Evolutionary conservation across 2,888 invertebrate species (phyloP), one percentile per base, ranked within the genome.

Genomic region (Argynnis bischoffii): DNA sequence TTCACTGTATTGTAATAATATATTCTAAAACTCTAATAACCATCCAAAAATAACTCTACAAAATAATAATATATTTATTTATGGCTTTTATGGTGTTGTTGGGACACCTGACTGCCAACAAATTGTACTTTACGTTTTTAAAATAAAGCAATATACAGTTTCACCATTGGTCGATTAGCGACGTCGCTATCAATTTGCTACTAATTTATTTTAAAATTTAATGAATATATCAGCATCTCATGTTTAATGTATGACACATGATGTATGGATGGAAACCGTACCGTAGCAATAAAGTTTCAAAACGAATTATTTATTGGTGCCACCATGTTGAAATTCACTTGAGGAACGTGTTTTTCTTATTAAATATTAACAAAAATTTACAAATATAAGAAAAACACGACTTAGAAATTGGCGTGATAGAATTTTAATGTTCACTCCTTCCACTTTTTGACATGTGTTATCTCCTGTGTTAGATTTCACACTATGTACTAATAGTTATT

Each of bases 141-240:
- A 41, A 11, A 41, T 41, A 41, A 41, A 41, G 3, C 4, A 26
- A 26, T 41, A 41, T 41, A 51, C 50, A 53, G 51, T 21, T 41
- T 41, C 18, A 18, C 18, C 18, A 21, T 61, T 61, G 51, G 54
- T 63, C 53, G 54, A 51, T 54, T 41, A 47, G 59, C n/a, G 64
- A 51, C 31, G 48, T 60, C 63, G 66, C 66, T 57, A 69, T 71
- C 71, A 67, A 71, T 69, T 71, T 64, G 53, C 64, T 50, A 31
- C 57, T 57, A 63, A 57, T 69, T 69, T 61, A 64, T 66, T 66
- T 61, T 55, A 63, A 55, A 66, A 61, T 69, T 71, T 69, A 72
- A 74, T 74, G 63, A 71, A 71, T 64, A 70, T 57, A 69, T 73
- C 66, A 67, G 55, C 67, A 70, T 70, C 69, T 69, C 72, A 74